Evolutionary conservation across 1,140 invertebrate species (phyloP).

Genomic region (Grapholita molesta): DNA sequence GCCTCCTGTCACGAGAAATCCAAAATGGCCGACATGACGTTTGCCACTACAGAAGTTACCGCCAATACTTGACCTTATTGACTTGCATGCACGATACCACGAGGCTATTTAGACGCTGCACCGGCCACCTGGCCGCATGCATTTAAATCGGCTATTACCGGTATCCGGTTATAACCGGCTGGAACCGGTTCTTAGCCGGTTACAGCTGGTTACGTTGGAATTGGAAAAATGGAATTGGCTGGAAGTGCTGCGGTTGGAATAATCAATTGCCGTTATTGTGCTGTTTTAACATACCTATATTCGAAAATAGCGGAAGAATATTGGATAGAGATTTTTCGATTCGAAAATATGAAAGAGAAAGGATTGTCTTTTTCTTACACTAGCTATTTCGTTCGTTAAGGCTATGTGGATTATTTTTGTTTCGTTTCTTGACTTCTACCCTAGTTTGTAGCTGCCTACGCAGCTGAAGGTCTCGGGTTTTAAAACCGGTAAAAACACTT

Average conservation of each 20-base stretch:
- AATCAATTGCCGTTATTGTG: background rate
- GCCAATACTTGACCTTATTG: slow-evolving; percentile 7
- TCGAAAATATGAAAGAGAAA: too few species aligned
- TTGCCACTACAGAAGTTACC: background rate
- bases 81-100: background rate
- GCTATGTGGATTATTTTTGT: too few species aligned
- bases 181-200: background rate
- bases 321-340: too few species aligned
- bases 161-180: slow-evolving; percentile 5
- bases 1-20: too few species aligned
- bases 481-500: too few species aligned
- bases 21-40: background rate
- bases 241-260: background rate
- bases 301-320: too few species aligned
- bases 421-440: background rate
- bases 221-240: slow-evolving; percentile 3
- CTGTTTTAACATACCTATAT: background rate
- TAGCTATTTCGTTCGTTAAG: too few species aligned
- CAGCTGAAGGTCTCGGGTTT: too few species aligned
- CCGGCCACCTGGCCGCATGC: slow-evolving; percentile 21
- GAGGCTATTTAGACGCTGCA: slow-evolving; percentile 1
- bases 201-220: background rate
- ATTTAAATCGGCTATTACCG: slow-evolving; percentile 38
- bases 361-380: too few species aligned
- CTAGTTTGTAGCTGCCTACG: background rate